Evolutionary conservation across 2,888 invertebrate genomes (phyloP).

Genomic region (Lepetodrilus schrolli): DNA sequence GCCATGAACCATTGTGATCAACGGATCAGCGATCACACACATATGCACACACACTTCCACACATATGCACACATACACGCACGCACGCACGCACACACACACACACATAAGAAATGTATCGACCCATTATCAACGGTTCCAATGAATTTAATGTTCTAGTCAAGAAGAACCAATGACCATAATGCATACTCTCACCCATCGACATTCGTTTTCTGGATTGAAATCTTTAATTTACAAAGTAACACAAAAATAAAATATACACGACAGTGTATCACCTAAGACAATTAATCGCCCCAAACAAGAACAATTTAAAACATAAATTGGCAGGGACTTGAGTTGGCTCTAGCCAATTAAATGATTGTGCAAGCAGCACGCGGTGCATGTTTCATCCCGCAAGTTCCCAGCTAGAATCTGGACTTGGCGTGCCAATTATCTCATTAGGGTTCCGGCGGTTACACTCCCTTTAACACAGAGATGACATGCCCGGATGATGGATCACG

Average conservation of each 20-base stretch:
- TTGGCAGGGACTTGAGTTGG: not conserved
- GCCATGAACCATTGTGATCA: no score
- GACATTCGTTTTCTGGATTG: not conserved
- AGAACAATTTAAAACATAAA: not conserved
- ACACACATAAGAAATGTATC: no score
- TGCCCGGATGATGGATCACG: not conserved
- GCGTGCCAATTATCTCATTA: slow-evolving; percentile 26
- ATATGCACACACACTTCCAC: no score
- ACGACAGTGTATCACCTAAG: slow-evolving; percentile 15
- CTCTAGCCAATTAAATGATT: slow-evolving; percentile 13
- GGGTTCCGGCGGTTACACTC: not conserved
- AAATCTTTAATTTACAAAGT: slow-evolving; percentile 16
- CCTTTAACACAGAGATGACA: not conserved
- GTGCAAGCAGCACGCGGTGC: not conserved
- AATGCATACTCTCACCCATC: no score
- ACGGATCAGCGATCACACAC: no score
- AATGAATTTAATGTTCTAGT: no score
- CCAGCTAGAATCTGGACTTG: not conserved
- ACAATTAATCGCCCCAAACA: slow-evolving; percentile 19
- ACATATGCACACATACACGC: no score
- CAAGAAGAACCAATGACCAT: no score
- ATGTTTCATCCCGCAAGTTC: slow-evolving; percentile 9
- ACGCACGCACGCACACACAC: no score
- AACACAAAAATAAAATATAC: no score
- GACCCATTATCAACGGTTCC: no score